These are phyloP conservation scores for Lepidocyrtinus sp. DNA, from an alignment of 2,888 invertebrate genomes.

Conservation along the genomic window DNA sequence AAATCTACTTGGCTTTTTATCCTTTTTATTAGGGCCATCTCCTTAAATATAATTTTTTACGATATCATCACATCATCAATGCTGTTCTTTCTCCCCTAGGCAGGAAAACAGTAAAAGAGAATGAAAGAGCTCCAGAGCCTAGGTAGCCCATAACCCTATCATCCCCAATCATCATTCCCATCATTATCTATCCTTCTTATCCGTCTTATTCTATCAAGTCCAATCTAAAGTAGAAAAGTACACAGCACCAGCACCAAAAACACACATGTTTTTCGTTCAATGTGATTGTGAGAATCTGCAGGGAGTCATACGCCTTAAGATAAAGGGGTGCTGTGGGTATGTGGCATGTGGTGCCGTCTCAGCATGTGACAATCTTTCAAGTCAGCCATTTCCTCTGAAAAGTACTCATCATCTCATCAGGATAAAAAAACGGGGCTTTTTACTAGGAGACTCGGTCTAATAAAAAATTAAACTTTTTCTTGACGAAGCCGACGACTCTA, in stretches of 20 bases:
- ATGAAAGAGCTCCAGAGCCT: constrained; percentile 26
- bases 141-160: constrained; percentile 32
- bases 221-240: constrained; percentile 12
- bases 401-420: neutral
- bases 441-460: neutral
- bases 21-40: neutral
- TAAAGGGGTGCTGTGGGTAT: constrained; percentile 61
- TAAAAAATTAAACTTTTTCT: neutral
- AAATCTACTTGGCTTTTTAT: neutral
- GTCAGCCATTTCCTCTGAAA: constrained; percentile 31
- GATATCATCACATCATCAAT: constrained; percentile 50
- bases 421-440: neutral
- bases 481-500: neutral
- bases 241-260: constrained; percentile 45
- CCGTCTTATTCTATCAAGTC: neutral
- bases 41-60: constrained; percentile 18
- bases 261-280: neutral
- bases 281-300: constrained; percentile 36
- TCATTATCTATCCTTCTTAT: constrained; percentile 8
- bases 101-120: constrained; percentile 21
- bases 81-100: constrained; percentile 21
- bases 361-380: constrained; percentile 62
- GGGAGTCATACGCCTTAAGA: constrained; percentile 16
- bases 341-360: constrained; percentile 62
- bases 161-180: constrained; percentile 38